Conservation (phyloP, 2,888 invertebrate species). For the Trissoscelio sp. region DNA sequence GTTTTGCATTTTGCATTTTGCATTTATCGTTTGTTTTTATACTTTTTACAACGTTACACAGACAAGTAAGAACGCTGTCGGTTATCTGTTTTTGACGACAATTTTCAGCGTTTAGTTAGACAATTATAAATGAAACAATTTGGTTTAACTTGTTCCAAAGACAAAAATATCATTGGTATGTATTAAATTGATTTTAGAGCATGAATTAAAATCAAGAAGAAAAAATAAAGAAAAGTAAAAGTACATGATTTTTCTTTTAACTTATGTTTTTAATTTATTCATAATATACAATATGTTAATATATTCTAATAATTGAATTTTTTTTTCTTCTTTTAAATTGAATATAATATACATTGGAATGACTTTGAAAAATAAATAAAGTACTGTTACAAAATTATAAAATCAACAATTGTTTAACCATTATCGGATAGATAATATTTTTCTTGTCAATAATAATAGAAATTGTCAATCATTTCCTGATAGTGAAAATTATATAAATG, state of each 20-base stretch:
- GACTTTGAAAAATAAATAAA: no score
- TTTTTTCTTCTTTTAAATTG: no score
- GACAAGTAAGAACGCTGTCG: not conserved
- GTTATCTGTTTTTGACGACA: not conserved
- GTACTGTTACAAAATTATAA: no score
- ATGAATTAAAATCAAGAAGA: conserved; percentile 33
- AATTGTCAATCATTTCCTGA: no score
- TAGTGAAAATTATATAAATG: no score
- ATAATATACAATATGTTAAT: no score
- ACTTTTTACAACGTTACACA: conserved; percentile 3
- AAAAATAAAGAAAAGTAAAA: conserved; percentile 12
- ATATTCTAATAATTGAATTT: no score
- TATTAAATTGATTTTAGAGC: conserved; percentile 30
- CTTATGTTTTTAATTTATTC: no score
- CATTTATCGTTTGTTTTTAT: conserved; percentile 36
- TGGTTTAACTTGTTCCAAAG: not conserved
- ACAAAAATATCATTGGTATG: not conserved
- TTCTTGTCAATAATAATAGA: no score
- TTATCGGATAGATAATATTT: no score
- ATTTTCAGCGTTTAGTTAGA: not conserved
- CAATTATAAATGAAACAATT: not conserved
- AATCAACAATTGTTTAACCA: no score
- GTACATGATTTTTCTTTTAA: not conserved
- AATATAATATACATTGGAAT: no score
- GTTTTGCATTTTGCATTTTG: conserved; percentile 6